Percentiles rank a stretch among this genome's conserved stretches.
Conservation (phyloP, 1,140 invertebrate species). For the Cotesia vestalis region DNA sequence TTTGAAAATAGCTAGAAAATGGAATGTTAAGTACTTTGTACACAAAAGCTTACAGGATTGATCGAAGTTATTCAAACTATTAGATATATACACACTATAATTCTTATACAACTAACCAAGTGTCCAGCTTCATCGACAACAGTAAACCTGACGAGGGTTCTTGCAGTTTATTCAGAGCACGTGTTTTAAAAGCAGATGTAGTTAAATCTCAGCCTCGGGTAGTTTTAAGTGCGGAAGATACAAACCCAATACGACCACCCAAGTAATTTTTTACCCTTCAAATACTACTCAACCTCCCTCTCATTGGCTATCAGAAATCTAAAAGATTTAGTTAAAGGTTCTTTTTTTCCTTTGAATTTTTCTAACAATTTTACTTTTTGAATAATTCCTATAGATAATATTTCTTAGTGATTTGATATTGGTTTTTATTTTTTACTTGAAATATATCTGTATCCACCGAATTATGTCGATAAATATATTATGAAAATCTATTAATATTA, state of each 20-base stretch:
- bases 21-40: too few relatives aligned
- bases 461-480: too few relatives aligned
- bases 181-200: slow-evolving; percentile 53
- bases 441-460: too few relatives aligned
- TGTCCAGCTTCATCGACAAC: slow-evolving; percentile 2
- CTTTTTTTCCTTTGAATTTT: slow-evolving; percentile 32
- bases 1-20: too few relatives aligned
- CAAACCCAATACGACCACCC: slow-evolving; percentile 29
- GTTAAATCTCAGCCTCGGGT: slow-evolving; percentile 48
- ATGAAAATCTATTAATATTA: too few relatives aligned
- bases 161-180: slow-evolving; percentile 51
- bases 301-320: slow-evolving; percentile 9
- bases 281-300: slow-evolving; percentile 7
- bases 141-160: slow-evolving; percentile 15
- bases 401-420: too few relatives aligned
- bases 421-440: too few relatives aligned
- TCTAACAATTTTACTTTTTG: background rate
- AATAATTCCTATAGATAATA: background rate
- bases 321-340: background rate
- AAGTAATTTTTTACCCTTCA: slow-evolving; percentile 21
- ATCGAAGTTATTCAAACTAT: too few relatives aligned
- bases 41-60: too few relatives aligned
- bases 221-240: slow-evolving; percentile 9
- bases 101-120: slow-evolving; percentile 11
- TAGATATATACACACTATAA: slow-evolving; percentile 21